Evolutionary conservation across 2,113 vertebrate species (phyloP).

Genomic region (Bolborhynchus lineola): DNA sequence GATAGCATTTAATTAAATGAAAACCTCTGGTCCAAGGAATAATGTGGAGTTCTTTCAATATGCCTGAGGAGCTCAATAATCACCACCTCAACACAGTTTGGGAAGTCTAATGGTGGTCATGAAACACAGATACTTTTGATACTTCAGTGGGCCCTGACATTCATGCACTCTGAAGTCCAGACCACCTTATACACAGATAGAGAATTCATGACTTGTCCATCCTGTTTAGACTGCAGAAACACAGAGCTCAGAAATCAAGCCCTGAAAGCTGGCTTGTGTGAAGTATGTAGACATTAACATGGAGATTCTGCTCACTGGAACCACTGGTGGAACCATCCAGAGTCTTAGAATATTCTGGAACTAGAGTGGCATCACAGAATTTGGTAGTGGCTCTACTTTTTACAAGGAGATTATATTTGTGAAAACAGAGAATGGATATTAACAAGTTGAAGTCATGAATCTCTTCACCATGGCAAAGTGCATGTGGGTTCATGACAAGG

Average conservation of each 20-base stretch:
- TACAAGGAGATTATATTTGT: not conserved
- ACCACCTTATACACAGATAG: not conserved
- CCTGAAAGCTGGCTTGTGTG: not conserved
- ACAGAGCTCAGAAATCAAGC: not conserved
- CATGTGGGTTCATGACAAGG: accelerated
- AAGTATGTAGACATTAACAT: not conserved
- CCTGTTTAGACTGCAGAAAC: not conserved
- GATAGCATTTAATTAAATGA: constrained; percentile 40
- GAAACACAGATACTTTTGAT: not conserved
- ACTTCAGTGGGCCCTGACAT: not conserved
- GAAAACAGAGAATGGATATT: not conserved
- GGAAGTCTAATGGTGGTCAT: not conserved
- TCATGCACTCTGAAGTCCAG: not conserved
- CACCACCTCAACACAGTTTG: not conserved
- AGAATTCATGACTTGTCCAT: not conserved
- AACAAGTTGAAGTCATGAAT: not conserved
- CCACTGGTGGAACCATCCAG: not conserved
- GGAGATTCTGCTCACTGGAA: not conserved
- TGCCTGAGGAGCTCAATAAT: not conserved
- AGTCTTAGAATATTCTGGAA: not conserved
- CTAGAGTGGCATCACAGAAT: not conserved
- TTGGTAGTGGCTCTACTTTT: not conserved
- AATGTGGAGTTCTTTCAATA: constrained; percentile 19
- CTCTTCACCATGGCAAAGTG: not conserved
- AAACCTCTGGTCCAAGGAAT: constrained; percentile 14